phyloP scores from a whole-genome alignment of 2,113 vertebrate species.

The Myiozetetes cayanensis region DNA sequence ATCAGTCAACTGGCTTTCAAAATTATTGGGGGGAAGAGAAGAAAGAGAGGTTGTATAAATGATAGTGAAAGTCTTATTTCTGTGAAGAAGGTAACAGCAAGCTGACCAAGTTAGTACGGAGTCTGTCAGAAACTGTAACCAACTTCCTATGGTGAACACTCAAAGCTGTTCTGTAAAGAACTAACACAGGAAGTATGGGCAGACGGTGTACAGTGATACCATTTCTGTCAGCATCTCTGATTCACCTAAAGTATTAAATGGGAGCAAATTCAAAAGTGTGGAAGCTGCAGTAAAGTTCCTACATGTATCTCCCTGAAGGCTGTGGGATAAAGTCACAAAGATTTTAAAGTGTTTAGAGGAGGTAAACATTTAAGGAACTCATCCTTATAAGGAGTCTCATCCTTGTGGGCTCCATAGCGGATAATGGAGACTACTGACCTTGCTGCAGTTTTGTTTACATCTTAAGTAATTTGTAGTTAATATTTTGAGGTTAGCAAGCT shows the following conservation, averaged over 20 bases:
- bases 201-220: not conserved
- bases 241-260: not conserved
- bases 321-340: not conserved
- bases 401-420: not conserved
- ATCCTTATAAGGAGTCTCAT: not conserved
- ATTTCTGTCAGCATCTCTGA: not conserved
- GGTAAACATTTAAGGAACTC: not conserved
- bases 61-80: not conserved
- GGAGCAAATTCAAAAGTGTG: not conserved
- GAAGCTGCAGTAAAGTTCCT: not conserved
- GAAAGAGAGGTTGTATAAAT: not conserved
- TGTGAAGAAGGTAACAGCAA: not conserved
- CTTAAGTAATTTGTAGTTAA: not conserved
- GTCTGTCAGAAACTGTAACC: not conserved
- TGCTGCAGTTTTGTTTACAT: not conserved
- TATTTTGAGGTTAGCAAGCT: not conserved
- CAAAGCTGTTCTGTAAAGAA: not conserved
- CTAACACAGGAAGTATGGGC: not conserved
- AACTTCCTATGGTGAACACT: not conserved
- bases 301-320: not conserved
- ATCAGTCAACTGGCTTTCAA: not conserved
- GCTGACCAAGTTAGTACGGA: not conserved
- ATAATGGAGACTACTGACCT: not conserved
- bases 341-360: not conserved
- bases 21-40: not conserved